Evolutionary conservation across 2,888 invertebrate species (phyloP), one percentile per base, ranked within the genome.

Genomic region (Luperina testacea): DNA sequence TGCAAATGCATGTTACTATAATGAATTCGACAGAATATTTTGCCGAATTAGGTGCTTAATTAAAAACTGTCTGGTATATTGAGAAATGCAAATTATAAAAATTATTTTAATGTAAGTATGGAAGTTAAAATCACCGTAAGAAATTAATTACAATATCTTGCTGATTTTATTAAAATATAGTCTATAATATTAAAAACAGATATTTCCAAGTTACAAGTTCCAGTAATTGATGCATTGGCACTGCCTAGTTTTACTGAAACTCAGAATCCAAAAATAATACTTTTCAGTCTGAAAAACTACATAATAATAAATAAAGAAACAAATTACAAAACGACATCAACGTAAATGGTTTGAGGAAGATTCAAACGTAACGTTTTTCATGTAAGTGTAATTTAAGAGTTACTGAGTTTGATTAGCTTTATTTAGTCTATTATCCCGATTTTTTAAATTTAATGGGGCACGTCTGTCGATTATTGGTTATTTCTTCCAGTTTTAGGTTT

Each of bases 291-390:
- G 2, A 13, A 24, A n/a, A 32, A n/a, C 17, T 2, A n/a, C 48
- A 17, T 69, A 72, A 1, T 48, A 63, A 1, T 38, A 59, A 20
- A 2, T 6, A 38, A 13, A 32, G 17, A 20, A 38, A 20, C 13
- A 15, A n/a, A 15, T 48, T 42, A 13, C 0, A 20, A 32, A 45
- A 8, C 0, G 7, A 13, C 2, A 32, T 38, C 20, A 32, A 32
- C 32, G 13, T 42, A 6, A 32, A 13, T 6, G 2, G 2, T 32
- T 24, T 42, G 20, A 32, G n/a, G 2, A 48, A 4, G 5, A 65
- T 78, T 78, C 7, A 48, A 81, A 81, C 38, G 17, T 57, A 81
- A 78, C 81, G 64, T 48, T 38, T 63, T 45, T 13, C n/a, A 24
- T 15, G 8, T 11, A 0, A 45, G 24, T 24, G 0, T 42, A 8